Evolutionary conservation across 2,797 vertebrate genomes (phyloP).

Genomic region (Eulemur albifrons): DNA sequence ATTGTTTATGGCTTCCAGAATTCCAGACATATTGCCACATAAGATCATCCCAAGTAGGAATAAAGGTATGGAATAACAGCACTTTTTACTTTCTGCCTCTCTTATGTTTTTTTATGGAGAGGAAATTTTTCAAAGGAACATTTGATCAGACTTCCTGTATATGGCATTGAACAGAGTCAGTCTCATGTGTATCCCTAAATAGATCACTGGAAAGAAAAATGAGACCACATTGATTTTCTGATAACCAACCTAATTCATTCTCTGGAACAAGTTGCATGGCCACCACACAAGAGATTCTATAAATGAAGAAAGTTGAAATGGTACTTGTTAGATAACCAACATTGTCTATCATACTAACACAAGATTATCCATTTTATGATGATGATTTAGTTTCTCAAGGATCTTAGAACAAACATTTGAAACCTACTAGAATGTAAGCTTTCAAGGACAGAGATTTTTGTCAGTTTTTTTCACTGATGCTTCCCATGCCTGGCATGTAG

Average conservation of each 20-base stretch:
- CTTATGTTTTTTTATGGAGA: neutral
- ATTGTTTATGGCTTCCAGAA: neutral
- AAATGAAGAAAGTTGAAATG: neutral
- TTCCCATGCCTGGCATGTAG: neutral
- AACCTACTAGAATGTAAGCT: neutral
- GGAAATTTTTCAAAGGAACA: neutral
- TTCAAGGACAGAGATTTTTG: neutral
- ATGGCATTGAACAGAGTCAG: neutral
- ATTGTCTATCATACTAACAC: neutral
- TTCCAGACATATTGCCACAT: neutral
- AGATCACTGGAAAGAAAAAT: neutral
- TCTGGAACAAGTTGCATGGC: neutral
- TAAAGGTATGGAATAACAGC: accelerated
- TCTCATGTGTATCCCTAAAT: neutral
- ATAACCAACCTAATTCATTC: neutral
- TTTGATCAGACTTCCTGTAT: neutral
- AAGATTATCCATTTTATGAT: neutral
- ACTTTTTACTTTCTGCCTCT: neutral
- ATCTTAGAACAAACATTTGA: neutral
- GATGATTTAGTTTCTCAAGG: neutral
- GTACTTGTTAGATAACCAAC: neutral
- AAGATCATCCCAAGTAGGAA: neutral
- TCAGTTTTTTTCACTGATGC: neutral
- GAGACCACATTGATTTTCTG: neutral
- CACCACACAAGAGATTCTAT: neutral